Conservation (phyloP, 2,888 invertebrate species). For the Dryobota labecula region DNA sequence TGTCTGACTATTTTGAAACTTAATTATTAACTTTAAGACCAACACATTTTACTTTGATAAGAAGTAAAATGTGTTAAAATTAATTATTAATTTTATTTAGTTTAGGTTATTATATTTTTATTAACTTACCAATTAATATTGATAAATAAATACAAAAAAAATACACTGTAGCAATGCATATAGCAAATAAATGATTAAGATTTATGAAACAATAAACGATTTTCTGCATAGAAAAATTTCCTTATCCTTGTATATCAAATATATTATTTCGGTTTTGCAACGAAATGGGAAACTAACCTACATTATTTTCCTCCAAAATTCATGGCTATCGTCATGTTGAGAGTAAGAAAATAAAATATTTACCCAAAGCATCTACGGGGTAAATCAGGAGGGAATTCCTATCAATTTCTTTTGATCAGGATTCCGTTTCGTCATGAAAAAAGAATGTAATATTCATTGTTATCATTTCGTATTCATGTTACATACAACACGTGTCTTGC, state of each 20-base stretch:
- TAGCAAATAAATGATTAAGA: too few species aligned
- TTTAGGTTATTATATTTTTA: too few species aligned
- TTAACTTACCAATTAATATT: too few species aligned
- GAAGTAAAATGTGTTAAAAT: too few species aligned
- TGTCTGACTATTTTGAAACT: too few species aligned
- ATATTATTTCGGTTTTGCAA: slow-evolving; percentile 2
- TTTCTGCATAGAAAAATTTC: neutral
- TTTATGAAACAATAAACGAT: too few species aligned
- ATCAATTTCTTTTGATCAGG: slow-evolving; percentile 64
- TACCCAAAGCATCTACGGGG: slow-evolving; percentile 27
- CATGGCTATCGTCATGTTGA: slow-evolving; percentile 4
- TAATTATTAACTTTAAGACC: too few species aligned
- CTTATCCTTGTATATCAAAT: neutral
- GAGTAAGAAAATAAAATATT: slow-evolving; percentile 49
- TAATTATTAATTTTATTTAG: too few species aligned
- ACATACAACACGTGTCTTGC: slow-evolving; percentile 32
- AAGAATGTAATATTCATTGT: slow-evolving; percentile 53
- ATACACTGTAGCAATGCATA: too few species aligned
- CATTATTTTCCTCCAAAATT: slow-evolving; percentile 19
- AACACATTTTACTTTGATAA: too few species aligned
- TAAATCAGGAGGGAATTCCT: slow-evolving; percentile 59
- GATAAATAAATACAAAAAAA: too few species aligned
- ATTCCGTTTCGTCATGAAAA: slow-evolving; percentile 53
- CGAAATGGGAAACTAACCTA: slow-evolving; percentile 7
- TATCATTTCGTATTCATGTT: slow-evolving; percentile 52